Base-by-base conservation (phyloP, 2,797 vertebrate species). In the Synaphobranchus kaupii region DNA sequence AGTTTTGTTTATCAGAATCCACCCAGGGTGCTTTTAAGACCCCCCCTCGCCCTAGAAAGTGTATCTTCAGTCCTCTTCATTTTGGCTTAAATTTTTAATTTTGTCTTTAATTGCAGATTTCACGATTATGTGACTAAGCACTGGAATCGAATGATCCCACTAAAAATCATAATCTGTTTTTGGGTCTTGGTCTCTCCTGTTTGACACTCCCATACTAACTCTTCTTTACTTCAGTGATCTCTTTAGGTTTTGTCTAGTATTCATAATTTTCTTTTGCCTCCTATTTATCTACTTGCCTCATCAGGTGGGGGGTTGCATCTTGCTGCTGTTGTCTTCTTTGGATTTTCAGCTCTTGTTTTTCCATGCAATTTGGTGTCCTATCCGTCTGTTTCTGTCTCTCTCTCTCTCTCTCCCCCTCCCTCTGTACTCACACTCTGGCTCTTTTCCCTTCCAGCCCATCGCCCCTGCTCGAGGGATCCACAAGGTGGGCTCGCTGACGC, bases 401-500 rank as follows among this genome's bases (percentile, higher is more conserved):
- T 4, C 17, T 58, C 39, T 31, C 13, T 56, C 34, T n/a, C 34
- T 81, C 5, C 0, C 50, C 25, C 4, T 28, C 25, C 2, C 47
- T 22, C 28, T 83, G 44, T n/a, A 28, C 56, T 48, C 56, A 48
- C 34, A 1, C 85, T 0, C 31, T 47, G 6, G 47, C 66, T 78
- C 47, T 73, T 0, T 10, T 28, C 31, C 31, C 15, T 13, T 22
- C 89, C 60, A 91, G 86, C 87, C 71, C 6, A 20, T 88, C 81
- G 85, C 89, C 0, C 25, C 89, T 28, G 91, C 90, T 48, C 92
- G 90, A 60, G 91, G 88, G 9, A 93, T 95, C 0, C 97, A 97
- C 92, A 99, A 98, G 95, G 91, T 95, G 7, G 97, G 97, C 90
- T 98, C 98, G 22, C 94, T 99, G 89, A 99, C 99, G 0, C 99